phyloP scores from a whole-genome alignment of 2,113 vertebrate genomes.

The Osmerus mordax region DNA sequence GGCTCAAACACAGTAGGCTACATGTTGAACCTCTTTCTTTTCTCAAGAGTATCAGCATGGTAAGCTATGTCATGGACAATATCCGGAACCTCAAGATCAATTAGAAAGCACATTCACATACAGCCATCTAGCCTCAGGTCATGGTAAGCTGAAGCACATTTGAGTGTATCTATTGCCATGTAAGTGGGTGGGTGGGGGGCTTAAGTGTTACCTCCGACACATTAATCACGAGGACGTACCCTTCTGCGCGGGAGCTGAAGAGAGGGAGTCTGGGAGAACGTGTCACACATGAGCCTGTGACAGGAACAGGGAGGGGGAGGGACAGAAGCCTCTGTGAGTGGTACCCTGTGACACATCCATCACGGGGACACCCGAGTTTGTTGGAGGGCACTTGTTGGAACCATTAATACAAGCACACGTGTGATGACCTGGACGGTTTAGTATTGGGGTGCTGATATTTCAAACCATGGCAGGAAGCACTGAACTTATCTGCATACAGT shows the following conservation, averaged over 20 bases:
- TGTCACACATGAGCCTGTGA: neutral
- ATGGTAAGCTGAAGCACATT: slow-evolving; percentile 29
- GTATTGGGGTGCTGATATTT: too few species aligned
- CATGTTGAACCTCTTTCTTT: neutral
- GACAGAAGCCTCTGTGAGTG: neutral
- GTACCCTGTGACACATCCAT: slow-evolving; percentile 5
- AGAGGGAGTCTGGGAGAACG: slow-evolving; percentile 9
- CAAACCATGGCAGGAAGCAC: too few species aligned
- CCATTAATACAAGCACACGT: neutral
- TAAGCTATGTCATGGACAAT: slow-evolving; percentile 8
- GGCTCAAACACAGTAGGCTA: neutral
- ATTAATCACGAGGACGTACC: slow-evolving; percentile 53
- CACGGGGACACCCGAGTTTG: neutral
- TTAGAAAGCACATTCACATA: slow-evolving; percentile 45
- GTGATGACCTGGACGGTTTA: neutral
- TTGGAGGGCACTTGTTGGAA: neutral
- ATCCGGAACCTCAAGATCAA: slow-evolving; percentile 34
- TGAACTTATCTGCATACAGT: too few species aligned
- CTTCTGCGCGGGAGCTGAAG: slow-evolving; percentile 41
- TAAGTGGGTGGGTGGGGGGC: neutral
- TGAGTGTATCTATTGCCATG: slow-evolving; percentile 15
- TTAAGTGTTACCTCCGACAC: slow-evolving; percentile 46
- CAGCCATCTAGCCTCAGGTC: slow-evolving; percentile 52
- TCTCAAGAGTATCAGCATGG: slow-evolving; percentile 32
- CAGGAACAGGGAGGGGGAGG: neutral